These are phyloP conservation scores for Endotricha flammealis DNA, from an alignment of 2,888 invertebrate species.

Conservation along the genomic window DNA sequence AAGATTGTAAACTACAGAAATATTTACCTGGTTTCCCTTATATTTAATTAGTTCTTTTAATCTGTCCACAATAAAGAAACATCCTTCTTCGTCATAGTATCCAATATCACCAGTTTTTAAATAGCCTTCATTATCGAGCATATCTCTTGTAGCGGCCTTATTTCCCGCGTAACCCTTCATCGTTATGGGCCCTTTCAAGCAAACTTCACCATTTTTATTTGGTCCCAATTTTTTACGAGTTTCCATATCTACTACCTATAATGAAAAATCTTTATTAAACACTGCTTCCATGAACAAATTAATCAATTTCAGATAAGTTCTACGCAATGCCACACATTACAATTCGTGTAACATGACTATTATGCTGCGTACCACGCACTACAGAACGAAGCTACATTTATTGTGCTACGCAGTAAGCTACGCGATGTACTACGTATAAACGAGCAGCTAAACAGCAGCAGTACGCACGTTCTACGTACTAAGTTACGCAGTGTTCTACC, in stretches of 20 bases:
- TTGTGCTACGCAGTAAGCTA: no score
- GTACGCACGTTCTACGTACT: no score
- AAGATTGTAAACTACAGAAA: no score
- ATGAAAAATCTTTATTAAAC: slow-evolving; percentile 11
- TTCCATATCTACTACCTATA: slow-evolving; percentile 56
- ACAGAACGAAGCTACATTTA: no score
- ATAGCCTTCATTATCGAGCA: slow-evolving; percentile 49
- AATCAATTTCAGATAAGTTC: no score
- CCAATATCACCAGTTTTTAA: slow-evolving; percentile 59
- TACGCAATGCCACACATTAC: no score
- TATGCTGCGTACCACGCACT: no score
- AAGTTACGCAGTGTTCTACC: no score
- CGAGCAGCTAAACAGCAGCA: no score
- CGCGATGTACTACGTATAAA: no score
- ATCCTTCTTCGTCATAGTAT: slow-evolving; percentile 54
- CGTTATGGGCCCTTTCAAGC: slow-evolving; percentile 43
- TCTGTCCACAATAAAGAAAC: slow-evolving; percentile 53
- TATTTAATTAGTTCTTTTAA: slow-evolving; percentile 61
- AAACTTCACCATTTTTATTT: slow-evolving; percentile 45
- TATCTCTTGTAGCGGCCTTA: slow-evolving; percentile 36
- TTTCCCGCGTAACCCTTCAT: slow-evolving; percentile 52
- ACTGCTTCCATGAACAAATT: no score
- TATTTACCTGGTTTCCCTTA: slow-evolving; percentile 71
- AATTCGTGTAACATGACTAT: no score
- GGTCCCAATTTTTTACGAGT: slow-evolving; percentile 38